Percentiles rank a stretch among this genome's conserved stretches.
phyloP scores from a whole-genome alignment of 2,113 vertebrate species.

The Cynocephalus volans region DNA sequence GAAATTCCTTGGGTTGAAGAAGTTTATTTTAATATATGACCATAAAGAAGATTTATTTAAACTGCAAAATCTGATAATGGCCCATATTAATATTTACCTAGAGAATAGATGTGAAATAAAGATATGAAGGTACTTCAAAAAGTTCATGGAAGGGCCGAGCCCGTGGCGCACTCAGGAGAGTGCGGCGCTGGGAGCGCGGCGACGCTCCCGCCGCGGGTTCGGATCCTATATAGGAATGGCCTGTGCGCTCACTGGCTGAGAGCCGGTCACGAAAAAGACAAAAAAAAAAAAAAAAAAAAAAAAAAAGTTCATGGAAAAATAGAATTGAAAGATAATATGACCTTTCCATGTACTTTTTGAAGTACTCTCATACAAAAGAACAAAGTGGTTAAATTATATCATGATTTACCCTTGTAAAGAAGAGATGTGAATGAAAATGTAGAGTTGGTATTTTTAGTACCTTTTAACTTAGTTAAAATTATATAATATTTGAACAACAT shows the following conservation, averaged over 20 bases:
- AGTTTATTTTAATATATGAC: slow-evolving; percentile 51
- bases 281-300: no score
- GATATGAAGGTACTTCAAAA: neutral
- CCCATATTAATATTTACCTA: neutral
- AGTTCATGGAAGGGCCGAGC: no score
- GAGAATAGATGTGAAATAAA: slow-evolving; percentile 38
- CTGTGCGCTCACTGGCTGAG: no score
- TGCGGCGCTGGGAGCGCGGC: no score
- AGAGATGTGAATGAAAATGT: slow-evolving; percentile 28
- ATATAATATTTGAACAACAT: slow-evolving; percentile 56
- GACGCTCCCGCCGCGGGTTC: no score
- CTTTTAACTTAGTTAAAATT: slow-evolving; percentile 49
- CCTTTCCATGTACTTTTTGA: no score
- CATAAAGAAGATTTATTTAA: slow-evolving; percentile 45
- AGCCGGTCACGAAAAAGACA: no score
- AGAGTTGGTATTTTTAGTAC: neutral
- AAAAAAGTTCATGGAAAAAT: no score
- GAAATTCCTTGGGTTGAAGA: neutral
- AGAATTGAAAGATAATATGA: no score
- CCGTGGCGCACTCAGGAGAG: no score
- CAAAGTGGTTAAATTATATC: slow-evolving; percentile 32
- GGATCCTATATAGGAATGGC: no score
- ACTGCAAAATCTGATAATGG: neutral
- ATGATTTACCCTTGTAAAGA: slow-evolving; percentile 22
- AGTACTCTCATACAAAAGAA: neutral